These are phyloP conservation scores for Rhagologus leucostigma DNA, from an alignment of 2,113 vertebrate species.

Conservation along the genomic window DNA sequence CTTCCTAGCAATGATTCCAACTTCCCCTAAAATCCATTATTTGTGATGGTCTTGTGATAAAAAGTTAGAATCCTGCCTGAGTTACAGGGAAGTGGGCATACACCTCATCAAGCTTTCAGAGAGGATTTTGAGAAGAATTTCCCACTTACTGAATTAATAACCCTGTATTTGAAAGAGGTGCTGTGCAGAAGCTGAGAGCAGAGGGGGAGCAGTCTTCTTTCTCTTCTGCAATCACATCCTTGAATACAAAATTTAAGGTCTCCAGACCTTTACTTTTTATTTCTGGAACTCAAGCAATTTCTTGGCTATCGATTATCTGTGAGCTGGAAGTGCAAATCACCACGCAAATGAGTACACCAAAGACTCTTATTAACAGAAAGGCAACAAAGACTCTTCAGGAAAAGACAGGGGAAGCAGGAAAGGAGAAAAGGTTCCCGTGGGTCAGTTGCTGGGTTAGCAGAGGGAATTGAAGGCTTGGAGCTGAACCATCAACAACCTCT, in stretches of 20 bases:
- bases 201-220: neutral
- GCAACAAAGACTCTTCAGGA: slow-evolving; percentile 5
- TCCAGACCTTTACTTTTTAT: neutral
- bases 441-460: slow-evolving; percentile 16
- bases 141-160: slow-evolving; percentile 25
- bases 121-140: slow-evolving; percentile 48
- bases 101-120: slow-evolving; percentile 50
- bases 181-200: neutral
- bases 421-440: neutral
- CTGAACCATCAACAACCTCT: neutral
- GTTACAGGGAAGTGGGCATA: slow-evolving; percentile 1
- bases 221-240: neutral
- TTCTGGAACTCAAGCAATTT: neutral
- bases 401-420: neutral
- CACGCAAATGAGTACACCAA: neutral
- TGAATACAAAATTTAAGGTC: neutral
- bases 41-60: slow-evolving; percentile 26
- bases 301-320: neutral
- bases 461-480: neutral
- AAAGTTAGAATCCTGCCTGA: slow-evolving; percentile 12
- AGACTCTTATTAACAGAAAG: neutral
- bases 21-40: neutral
- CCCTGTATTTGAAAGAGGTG: neutral
- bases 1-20: neutral
- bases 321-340: neutral